Evolutionary conservation across 2,888 invertebrate genomes (phyloP).

Genomic region (Mechanitis messenoides): DNA sequence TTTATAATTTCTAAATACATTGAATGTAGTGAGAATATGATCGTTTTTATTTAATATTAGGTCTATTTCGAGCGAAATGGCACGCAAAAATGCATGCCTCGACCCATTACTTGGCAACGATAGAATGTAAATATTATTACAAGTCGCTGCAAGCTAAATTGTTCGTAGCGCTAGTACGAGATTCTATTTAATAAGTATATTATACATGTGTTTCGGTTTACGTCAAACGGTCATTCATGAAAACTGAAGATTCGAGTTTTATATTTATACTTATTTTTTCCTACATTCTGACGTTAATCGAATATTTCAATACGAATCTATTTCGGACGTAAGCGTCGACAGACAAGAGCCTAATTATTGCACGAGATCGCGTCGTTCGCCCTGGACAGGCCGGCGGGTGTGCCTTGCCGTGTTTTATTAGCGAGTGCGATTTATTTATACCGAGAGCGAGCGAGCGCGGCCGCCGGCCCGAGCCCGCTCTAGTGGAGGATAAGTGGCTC

Average conservation of each 20-base stretch:
- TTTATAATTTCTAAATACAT: conserved; percentile 13
- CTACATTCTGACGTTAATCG: conserved; percentile 29
- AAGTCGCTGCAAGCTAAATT: conserved; percentile 3
- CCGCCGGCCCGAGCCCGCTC: conserved; percentile 27
- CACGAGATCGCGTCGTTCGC: conserved; percentile 21
- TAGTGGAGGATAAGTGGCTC: conserved; percentile 54
- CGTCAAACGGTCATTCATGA: conserved; percentile 69
- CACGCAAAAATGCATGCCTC: conserved; percentile 16
- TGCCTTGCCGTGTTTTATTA: conserved; percentile 37
- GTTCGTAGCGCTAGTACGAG: conserved; percentile 13
- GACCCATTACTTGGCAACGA: conserved; percentile 15
- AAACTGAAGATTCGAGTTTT: conserved; percentile 43
- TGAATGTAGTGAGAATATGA: conserved; percentile 4
- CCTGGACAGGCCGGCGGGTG: conserved; percentile 7
- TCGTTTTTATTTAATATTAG: no score
- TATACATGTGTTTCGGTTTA: conserved; percentile 36
- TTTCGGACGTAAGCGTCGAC: conserved; percentile 36
- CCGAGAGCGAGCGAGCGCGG: conserved; percentile 39
- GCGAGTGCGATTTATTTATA: conserved; percentile 59
- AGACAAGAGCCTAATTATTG: conserved; percentile 31
- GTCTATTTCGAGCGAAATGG: conserved; percentile 10
- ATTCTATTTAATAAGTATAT: conserved; percentile 23
- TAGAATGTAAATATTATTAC: conserved; percentile 24
- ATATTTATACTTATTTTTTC: conserved; percentile 35
- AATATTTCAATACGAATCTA: conserved; percentile 40